Conservation (phyloP, 2,797 vertebrate genomes). For the Melanotaenia boesemani region DNA sequence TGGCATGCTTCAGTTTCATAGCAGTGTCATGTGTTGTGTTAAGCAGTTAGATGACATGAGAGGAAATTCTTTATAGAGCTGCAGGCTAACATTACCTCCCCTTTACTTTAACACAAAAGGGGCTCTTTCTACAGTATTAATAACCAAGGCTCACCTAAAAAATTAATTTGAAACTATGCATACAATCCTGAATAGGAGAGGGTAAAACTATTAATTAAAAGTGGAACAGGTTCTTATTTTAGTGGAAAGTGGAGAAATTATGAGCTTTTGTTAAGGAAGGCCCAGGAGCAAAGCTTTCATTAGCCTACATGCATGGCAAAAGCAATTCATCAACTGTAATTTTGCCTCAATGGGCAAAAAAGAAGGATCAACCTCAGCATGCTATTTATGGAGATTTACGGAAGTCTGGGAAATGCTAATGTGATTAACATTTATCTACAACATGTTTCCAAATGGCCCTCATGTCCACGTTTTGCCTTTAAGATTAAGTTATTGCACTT, state of each 20-base stretch:
- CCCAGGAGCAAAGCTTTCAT: constrained; percentile 89
- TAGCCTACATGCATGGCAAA: constrained; percentile 88
- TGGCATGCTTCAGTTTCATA: constrained; percentile 28
- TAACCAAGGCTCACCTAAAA: constrained; percentile 80
- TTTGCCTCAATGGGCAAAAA: constrained; percentile 86
- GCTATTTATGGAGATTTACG: constrained; percentile 89
- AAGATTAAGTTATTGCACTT: constrained; percentile 83
- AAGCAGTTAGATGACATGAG: constrained; percentile 67
- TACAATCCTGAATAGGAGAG: constrained; percentile 78
- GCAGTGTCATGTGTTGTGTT: constrained; percentile 59
- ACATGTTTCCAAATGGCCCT: constrained; percentile 86
- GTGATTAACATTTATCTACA: constrained; percentile 90
- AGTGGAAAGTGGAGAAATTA: constrained; percentile 85
- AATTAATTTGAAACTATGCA: constrained; percentile 84
- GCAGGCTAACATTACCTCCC: constrained; percentile 77
- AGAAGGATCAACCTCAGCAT: constrained; percentile 86
- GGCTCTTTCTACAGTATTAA: constrained; percentile 77
- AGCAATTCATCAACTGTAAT: constrained; percentile 88
- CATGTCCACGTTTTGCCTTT: constrained; percentile 80
- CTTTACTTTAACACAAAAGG: constrained; percentile 75
- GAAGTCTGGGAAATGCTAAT: constrained; percentile 88
- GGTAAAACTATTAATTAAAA: constrained; percentile 88
- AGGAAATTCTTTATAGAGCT: constrained; percentile 68
- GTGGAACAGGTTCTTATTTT: constrained; percentile 89
- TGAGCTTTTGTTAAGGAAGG: constrained; percentile 85